Evolutionary conservation across 2,113 vertebrate genomes (phyloP).

Genomic region (Pardalotus punctatus): DNA sequence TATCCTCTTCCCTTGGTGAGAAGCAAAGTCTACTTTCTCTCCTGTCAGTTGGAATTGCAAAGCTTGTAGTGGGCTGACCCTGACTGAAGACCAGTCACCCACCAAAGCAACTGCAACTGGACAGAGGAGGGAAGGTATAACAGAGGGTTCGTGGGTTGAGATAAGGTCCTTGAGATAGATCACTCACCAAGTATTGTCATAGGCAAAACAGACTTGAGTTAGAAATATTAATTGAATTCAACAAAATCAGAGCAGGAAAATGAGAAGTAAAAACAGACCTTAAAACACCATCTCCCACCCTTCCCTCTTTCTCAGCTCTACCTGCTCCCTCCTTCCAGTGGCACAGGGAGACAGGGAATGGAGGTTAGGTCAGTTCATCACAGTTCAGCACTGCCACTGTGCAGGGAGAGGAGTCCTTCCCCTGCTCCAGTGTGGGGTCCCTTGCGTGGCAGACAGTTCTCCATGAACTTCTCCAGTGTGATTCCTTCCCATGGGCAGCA

Average conservation of each 20-base stretch:
- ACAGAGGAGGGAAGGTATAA: background rate
- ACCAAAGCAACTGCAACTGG: background rate
- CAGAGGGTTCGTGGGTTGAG: background rate
- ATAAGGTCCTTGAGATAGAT: background rate
- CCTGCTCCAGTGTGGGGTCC: background rate
- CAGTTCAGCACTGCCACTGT: background rate
- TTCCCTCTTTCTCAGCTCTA: background rate
- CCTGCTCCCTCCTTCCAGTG: background rate
- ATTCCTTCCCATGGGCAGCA: rapidly evolving
- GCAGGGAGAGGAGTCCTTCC: background rate
- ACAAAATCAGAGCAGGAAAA: background rate
- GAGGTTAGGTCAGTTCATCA: background rate
- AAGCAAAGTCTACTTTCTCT: background rate
- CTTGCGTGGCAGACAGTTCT: background rate
- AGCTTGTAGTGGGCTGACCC: background rate
- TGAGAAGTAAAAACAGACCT: background rate
- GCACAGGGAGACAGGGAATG: background rate
- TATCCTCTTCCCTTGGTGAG: background rate
- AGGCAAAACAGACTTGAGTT: background rate
- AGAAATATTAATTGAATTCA: background rate
- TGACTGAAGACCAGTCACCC: background rate
- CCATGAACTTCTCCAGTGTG: background rate
- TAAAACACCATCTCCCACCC: background rate
- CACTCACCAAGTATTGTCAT: background rate
- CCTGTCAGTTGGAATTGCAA: background rate